phyloP scores from a whole-genome alignment of 2,888 invertebrate genomes.

The Camponotus fellah region DNA sequence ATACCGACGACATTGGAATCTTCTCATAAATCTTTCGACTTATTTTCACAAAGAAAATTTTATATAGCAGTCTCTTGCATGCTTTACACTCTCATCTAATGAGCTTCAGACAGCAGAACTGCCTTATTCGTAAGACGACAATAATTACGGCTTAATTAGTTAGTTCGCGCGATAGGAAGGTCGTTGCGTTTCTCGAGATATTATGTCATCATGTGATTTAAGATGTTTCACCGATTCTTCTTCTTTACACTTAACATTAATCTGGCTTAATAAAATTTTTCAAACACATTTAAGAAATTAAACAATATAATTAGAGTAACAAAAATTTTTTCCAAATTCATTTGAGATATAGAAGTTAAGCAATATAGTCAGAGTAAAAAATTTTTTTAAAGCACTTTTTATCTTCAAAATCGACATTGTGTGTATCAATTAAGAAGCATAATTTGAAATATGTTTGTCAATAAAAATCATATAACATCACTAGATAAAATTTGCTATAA shows the following conservation, averaged over 20 bases:
- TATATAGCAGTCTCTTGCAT: slow-evolving; percentile 46
- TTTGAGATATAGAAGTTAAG: neutral
- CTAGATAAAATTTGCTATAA: slow-evolving; percentile 11
- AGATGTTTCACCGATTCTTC: slow-evolving; percentile 12
- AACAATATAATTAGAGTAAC: neutral
- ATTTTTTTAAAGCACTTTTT: neutral
- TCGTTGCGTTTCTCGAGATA: slow-evolving; percentile 52
- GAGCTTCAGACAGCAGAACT: slow-evolving; percentile 63
- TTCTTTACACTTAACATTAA: slow-evolving; percentile 23
- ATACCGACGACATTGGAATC: neutral
- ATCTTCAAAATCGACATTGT: neutral
- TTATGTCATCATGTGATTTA: slow-evolving; percentile 56
- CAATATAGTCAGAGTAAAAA: neutral
- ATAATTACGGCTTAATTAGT: slow-evolving; percentile 72
- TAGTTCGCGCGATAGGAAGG: slow-evolving; percentile 59
- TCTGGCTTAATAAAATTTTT: neutral
- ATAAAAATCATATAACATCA: neutral
- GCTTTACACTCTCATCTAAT: slow-evolving; percentile 61
- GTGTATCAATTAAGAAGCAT: neutral
- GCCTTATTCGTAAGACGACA: slow-evolving; percentile 60
- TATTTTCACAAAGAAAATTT: slow-evolving; percentile 59
- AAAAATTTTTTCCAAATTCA: neutral
- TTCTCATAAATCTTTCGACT: slow-evolving; percentile 29
- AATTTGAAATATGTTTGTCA: neutral
- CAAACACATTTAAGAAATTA: neutral